Evolutionary conservation across 2,113 vertebrate genomes (phyloP), one percentile per base, ranked within the genome.

Genomic region (Zonotrichia leucophrys): DNA sequence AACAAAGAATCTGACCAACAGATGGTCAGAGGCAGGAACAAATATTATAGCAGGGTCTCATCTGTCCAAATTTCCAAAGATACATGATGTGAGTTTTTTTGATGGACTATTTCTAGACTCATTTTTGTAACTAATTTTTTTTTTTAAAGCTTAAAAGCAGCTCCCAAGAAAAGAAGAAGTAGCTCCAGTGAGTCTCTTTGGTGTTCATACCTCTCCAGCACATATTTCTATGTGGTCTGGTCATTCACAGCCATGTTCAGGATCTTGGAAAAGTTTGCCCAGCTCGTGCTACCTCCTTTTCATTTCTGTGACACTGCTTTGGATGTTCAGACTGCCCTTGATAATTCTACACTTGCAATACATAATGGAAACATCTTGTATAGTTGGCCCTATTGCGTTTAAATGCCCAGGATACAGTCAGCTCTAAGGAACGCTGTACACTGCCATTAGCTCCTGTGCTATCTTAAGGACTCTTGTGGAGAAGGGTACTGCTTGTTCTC

Each of bases 401-500:
- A 78, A 83, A 56, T 49, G 49, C 9, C 52, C n/a, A 50, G 46
- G 72, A 68, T 68, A n/a, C 2, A 14, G 50, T 59, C 70, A 59
- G 33, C 70, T 79, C 0, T 6, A 86, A 85, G 79, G 42, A 94
- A 70, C 12, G 7, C 42, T 41, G 33, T 44, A 44, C 0, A 0
- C 25, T 84, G 35, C 24, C 35, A 35, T 64, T 56, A 64, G 18
- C 49, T 37, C 39, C 75, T 28, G 11, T 84, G 52, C 58, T 90
- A 11, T 60, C 44, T 90, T 68, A 93, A 96, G 76, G 76, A 78
- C 90, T 86, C 68, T 93, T 64, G 30, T 89, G 73, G 24, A 92
- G 16, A 21, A 90, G 31, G 52, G 72, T 81, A 64, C 76, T 68
- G 67, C 66, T 93, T 27, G 18, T 64, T 87, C 68, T 68, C 47